Evolutionary conservation across 1,140 invertebrate genomes (phyloP).

Genomic region (Halictus rubicundus): DNA sequence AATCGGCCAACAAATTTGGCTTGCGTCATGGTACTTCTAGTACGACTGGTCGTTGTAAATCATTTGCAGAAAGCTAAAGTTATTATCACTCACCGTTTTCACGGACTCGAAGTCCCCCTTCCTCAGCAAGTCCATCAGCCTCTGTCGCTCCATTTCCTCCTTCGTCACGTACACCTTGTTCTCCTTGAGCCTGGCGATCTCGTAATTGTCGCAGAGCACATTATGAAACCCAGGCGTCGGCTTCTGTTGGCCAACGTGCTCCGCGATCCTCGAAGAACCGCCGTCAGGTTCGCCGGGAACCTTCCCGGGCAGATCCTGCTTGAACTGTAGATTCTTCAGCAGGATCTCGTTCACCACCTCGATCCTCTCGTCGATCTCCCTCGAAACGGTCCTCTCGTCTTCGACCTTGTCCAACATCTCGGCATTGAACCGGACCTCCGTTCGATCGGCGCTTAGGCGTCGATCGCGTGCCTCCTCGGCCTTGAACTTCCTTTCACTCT

Average conservation of each 20-base stretch:
- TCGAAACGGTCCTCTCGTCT: constrained; percentile 11
- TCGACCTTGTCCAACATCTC: constrained; percentile 4
- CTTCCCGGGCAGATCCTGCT: constrained; percentile 65
- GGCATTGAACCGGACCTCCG: background rate
- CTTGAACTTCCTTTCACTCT: constrained; percentile 45
- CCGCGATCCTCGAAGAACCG: constrained; percentile 37
- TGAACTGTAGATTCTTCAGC: constrained; percentile 71
- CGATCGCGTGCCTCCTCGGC: constrained; percentile 7
- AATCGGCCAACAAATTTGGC: no score
- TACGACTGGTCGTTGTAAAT: no score
- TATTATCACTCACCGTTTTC: constrained; percentile 66
- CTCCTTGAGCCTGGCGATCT: constrained; percentile 48
- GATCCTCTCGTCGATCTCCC: constrained; percentile 30
- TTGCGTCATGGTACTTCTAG: no score
- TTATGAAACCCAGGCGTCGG: constrained; percentile 66
- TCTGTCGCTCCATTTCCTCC: constrained; percentile 69
- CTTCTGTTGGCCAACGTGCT: constrained; percentile 34
- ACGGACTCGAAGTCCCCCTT: constrained; percentile 65
- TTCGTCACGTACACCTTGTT: constrained; percentile 69
- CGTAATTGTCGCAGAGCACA: constrained; percentile 70
- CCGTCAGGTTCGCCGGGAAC: background rate
- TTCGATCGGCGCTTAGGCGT: background rate
- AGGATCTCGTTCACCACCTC: constrained; percentile 70
- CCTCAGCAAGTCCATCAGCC: constrained; percentile 67
- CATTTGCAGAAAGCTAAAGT: background rate